phyloP scores from a whole-genome alignment of 2,888 invertebrate species.

The Andrena haemorrhoa region DNA sequence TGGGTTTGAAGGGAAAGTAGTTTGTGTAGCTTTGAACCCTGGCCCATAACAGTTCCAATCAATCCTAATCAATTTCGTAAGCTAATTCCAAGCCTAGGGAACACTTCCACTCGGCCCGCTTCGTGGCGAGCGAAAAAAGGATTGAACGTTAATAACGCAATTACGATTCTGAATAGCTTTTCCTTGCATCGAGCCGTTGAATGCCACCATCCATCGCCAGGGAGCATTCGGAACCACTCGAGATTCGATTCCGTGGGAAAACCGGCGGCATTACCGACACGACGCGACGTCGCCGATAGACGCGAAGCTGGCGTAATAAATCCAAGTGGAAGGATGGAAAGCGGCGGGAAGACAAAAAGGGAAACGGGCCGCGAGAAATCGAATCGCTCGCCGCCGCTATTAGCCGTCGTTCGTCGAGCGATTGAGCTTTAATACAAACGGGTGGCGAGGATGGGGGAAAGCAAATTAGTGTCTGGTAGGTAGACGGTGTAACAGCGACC shows the following conservation, averaged over 20 bases:
- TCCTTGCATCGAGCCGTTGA: not conserved
- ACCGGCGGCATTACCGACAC: conserved; percentile 16
- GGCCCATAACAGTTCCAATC: no score
- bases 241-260: conserved; percentile 42
- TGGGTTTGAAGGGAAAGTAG: no score
- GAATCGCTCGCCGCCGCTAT: conserved; percentile 57
- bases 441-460: conserved; percentile 22
- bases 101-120: no score
- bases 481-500: conserved; percentile 16
- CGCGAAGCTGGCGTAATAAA: conserved; percentile 41
- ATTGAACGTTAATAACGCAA: not conserved
- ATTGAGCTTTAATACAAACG: conserved; percentile 61
- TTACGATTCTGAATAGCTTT: conserved; percentile 6
- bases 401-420: conserved; percentile 62
- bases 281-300: conserved; percentile 25
- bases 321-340: conserved; percentile 13
- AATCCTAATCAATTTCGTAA: no score
- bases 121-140: not conserved
- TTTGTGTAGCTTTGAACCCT: no score
- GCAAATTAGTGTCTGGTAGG: conserved; percentile 57
- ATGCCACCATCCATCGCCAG: not conserved
- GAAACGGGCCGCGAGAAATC: conserved; percentile 45
- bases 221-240: not conserved
- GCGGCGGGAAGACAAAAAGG: conserved; percentile 14
- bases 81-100: no score